Conservation (phyloP, 2,797 vertebrate genomes). For the Sylvia borin region DNA sequence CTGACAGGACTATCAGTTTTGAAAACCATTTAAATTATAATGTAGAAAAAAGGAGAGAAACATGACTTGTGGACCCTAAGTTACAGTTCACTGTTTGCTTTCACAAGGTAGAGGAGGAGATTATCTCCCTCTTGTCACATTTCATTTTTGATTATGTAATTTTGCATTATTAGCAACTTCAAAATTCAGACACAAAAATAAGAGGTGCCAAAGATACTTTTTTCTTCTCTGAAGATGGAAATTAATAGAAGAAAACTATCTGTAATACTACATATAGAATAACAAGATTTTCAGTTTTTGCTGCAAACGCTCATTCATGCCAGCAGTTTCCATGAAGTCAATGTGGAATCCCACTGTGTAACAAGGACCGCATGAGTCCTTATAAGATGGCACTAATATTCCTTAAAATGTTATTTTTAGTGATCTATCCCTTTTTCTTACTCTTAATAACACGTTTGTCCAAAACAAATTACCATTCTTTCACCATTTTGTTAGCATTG, state of each 20-base stretch:
- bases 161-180: constrained; percentile 36
- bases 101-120: constrained; percentile 5
- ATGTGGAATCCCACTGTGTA: neutral
- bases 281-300: neutral
- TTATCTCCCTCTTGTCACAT: neutral
- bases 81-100: constrained; percentile 21
- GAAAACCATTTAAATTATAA: neutral
- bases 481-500: neutral
- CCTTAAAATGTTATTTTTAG: neutral
- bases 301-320: neutral
- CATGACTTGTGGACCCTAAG: neutral
- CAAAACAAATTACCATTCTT: neutral
- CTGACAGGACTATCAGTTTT: neutral
- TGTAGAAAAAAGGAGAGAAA: neutral
- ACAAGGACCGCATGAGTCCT: neutral
- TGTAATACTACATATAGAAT: neutral
- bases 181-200: constrained; percentile 20
- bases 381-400: neutral
- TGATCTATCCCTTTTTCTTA: neutral
- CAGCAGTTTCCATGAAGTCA: neutral
- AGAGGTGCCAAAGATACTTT: neutral
- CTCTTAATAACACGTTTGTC: neutral
- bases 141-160: constrained; percentile 38
- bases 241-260: constrained; percentile 3
- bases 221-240: neutral